A percentile compares a stretch with the other conserved stretches of the same genome.
Conservation (phyloP, 2,113 vertebrate genomes). For the Bothrops jararaca region DNA sequence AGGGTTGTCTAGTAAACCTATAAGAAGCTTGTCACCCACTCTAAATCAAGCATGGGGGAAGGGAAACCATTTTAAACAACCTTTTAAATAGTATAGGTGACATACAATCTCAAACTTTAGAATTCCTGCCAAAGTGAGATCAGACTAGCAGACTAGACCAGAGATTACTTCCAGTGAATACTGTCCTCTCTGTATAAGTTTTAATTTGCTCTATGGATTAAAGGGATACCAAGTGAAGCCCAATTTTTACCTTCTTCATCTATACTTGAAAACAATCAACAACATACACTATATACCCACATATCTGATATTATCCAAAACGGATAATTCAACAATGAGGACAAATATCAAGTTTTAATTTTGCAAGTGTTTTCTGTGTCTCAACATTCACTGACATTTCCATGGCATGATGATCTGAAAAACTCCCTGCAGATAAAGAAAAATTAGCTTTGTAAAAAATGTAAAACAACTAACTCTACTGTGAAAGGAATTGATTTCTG, state of each 20-base stretch:
- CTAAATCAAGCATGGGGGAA: neutral
- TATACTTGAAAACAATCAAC: neutral
- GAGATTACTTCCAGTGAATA: neutral
- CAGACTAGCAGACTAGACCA: neutral
- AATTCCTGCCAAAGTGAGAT: neutral
- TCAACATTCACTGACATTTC: neutral
- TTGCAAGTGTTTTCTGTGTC: neutral
- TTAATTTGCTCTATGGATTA: neutral
- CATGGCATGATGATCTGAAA: neutral
- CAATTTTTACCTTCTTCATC: neutral
- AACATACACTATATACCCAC: neutral
- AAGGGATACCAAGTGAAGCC: neutral
- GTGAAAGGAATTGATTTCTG: neutral
- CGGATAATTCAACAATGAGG: neutral
- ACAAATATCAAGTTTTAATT: neutral
- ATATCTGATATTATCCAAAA: neutral
- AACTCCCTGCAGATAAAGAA: neutral
- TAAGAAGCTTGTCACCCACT: neutral
- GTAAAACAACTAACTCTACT: neutral
- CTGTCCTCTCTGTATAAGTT: neutral
- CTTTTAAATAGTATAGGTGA: neutral
- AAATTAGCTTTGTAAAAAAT: neutral
- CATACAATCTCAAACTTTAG: neutral
- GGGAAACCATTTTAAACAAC: neutral
- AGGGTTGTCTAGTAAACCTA: neutral